phyloP scores from a whole-genome alignment of 35 echinoderm and acorn worm species.

The Diadema setosum region DNA sequence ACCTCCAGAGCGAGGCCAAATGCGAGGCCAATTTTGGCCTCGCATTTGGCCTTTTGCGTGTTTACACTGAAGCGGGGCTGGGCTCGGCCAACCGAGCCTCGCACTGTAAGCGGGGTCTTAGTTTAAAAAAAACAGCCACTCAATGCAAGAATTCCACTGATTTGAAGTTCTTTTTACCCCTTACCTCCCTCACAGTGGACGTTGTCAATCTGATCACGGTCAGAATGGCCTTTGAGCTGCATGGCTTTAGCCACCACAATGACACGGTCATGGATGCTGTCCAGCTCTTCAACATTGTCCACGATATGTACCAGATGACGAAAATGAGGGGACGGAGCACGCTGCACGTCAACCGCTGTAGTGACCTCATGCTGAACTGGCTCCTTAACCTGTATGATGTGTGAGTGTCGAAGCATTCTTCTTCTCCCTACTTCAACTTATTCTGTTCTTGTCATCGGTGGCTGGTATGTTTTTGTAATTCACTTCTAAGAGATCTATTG shows the following conservation, averaged over 20 bases:
- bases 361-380: conserved; percentile 82
- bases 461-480: too few species aligned
- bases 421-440: too few species aligned
- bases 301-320: conserved; percentile 63
- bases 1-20: too few species aligned
- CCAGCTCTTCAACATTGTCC: conserved; percentile 50
- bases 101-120: too few species aligned
- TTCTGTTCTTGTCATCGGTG: too few species aligned
- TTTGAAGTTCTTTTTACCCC: too few species aligned
- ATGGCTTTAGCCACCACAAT: conserved; percentile 16
- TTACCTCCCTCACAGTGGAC: conserved; percentile 46
- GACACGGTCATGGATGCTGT: conserved; percentile 63
- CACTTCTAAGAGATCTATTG: too few species aligned
- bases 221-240: conserved; percentile 52
- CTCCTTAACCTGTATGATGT: conserved; percentile 89
- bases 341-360: conserved; percentile 24
- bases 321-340: conserved; percentile 20
- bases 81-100: too few species aligned
- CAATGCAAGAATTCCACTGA: not conserved
- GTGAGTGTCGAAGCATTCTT: conserved; percentile 57
- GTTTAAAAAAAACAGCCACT: not conserved
- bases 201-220: conserved; percentile 55
- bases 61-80: too few species aligned
- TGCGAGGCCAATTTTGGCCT: too few species aligned
- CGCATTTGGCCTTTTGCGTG: too few species aligned